These are phyloP conservation scores for Pipistrellus kuhlii DNA, from an alignment of 2,797 vertebrate species.

Conservation along the genomic window DNA sequence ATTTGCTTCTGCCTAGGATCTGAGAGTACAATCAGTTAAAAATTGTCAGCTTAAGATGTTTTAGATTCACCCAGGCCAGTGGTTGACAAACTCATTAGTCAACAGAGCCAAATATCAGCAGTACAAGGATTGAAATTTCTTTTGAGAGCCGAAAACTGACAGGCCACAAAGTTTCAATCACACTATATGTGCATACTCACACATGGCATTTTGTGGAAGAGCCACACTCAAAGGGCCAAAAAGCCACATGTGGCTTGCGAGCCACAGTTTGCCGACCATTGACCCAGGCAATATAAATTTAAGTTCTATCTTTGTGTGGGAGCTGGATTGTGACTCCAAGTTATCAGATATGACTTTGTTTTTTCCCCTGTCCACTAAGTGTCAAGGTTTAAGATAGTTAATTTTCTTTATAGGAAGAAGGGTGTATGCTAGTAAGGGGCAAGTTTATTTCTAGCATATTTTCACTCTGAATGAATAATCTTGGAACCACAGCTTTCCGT, in stretches of 20 bases:
- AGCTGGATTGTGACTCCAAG: neutral
- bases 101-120: too few relatives aligned
- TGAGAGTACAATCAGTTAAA: neutral
- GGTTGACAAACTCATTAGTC: too few relatives aligned
- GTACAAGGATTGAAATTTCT: too few relatives aligned
- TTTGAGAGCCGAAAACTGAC: too few relatives aligned
- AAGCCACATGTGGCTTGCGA: too few relatives aligned
- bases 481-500: neutral
- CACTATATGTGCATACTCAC: too few relatives aligned
- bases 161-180: too few relatives aligned
- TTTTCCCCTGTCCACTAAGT: neutral
- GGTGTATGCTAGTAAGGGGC: neutral
- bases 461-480: neutral
- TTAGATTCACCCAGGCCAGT: neutral
- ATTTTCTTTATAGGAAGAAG: neutral
- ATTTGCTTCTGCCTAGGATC: neutral
- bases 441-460: conserved; percentile 42
- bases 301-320: conserved; percentile 1
- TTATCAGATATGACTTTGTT: neutral
- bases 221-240: too few relatives aligned
- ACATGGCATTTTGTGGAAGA: too few relatives aligned
- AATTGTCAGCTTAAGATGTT: conserved; percentile 1
- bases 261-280: too few relatives aligned
- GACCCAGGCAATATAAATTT: neutral
- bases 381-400: neutral